phyloP scores from a whole-genome alignment of 1,140 invertebrate species.

The Rhopalosiphum padi region DNA sequence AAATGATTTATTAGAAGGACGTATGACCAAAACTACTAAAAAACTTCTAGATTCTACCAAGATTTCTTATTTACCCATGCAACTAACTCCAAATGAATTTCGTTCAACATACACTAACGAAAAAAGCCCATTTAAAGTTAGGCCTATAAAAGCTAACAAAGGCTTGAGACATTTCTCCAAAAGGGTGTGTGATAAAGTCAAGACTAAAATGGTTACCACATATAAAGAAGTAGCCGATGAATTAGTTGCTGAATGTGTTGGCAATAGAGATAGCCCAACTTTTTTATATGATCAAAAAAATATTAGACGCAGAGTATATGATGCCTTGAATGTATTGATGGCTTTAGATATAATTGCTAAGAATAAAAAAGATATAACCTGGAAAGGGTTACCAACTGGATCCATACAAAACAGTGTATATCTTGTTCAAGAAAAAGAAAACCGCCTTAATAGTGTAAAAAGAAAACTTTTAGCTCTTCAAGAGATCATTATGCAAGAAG shows the following conservation, averaged over 20 bases:
- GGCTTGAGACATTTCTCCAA: constrained; percentile 98
- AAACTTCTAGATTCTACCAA: constrained; percentile 49
- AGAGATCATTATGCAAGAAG: constrained; percentile 85
- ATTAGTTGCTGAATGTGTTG: constrained; percentile 86
- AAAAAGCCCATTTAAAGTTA: constrained; percentile 48
- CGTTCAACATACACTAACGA: constrained; percentile 30
- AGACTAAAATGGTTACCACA: constrained; percentile 90
- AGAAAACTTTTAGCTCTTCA: constrained; percentile 94
- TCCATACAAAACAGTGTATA: constrained; percentile 92
- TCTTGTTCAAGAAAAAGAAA: constrained; percentile 89
- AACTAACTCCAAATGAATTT: constrained; percentile 46
- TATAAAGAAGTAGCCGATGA: constrained; percentile 99
- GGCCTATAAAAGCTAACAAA: constrained; percentile 83
- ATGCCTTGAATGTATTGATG: constrained; percentile 99
- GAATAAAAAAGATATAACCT: constrained; percentile 99
- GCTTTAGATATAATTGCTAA: constrained; percentile 99
- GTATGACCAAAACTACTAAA: constrained; percentile 52
- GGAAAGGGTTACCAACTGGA: constrained; percentile 98
- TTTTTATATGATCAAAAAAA: constrained; percentile 97
- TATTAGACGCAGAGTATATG: constrained; percentile 97
- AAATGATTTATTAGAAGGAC: constrained; percentile 47
- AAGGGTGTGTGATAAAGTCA: constrained; percentile 99
- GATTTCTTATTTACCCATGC: constrained; percentile 54
- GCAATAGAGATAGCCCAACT: constrained; percentile 34
- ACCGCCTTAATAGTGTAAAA: constrained; percentile 87